phyloP scores from a whole-genome alignment of 2,113 vertebrate genomes.

The Verasper variegatus region DNA sequence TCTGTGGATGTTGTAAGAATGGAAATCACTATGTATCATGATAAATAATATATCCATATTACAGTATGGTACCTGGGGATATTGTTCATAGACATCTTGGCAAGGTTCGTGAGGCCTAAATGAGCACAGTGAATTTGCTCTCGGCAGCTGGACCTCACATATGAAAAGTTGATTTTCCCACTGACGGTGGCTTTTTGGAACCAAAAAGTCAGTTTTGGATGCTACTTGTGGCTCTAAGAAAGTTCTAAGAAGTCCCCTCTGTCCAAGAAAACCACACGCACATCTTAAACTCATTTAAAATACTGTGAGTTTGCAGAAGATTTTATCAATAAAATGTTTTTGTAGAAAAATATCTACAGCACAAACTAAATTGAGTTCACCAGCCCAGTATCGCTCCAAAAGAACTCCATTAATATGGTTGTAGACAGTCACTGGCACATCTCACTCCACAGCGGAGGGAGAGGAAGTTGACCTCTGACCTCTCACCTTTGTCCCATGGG shows the following conservation, averaged over 20 bases:
- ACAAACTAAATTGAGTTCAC: not conserved
- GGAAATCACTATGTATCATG: not conserved
- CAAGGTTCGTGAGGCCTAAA: not conserved
- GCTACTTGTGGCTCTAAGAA: slow-evolving; percentile 10
- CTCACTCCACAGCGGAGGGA: slow-evolving; percentile 42
- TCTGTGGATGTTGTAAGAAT: not conserved
- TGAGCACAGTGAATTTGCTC: not conserved
- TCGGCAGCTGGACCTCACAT: slow-evolving; percentile 11
- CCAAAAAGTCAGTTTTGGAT: slow-evolving; percentile 18
- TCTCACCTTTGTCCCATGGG: slow-evolving; percentile 33
- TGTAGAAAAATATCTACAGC: not conserved
- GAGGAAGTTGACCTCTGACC: slow-evolving; percentile 44
- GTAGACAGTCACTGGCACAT: slow-evolving; percentile 45
- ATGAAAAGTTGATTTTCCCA: slow-evolving; percentile 26
- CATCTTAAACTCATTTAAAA: slow-evolving; percentile 14
- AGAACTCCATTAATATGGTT: slow-evolving; percentile 24
- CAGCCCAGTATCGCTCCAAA: not conserved
- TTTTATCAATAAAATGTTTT: slow-evolving; percentile 13
- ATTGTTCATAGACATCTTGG: not conserved
- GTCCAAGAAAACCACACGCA: slow-evolving; percentile 29
- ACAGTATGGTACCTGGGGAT: not conserved
- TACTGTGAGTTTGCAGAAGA: slow-evolving; percentile 6
- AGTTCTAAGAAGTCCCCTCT: not conserved
- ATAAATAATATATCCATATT: slow-evolving; percentile 3
- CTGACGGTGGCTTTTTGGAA: slow-evolving; percentile 11